Evolutionary conservation across 2,797 vertebrate genomes (phyloP), one percentile per base, ranked within the genome.

Genomic region (Pterois miles): DNA sequence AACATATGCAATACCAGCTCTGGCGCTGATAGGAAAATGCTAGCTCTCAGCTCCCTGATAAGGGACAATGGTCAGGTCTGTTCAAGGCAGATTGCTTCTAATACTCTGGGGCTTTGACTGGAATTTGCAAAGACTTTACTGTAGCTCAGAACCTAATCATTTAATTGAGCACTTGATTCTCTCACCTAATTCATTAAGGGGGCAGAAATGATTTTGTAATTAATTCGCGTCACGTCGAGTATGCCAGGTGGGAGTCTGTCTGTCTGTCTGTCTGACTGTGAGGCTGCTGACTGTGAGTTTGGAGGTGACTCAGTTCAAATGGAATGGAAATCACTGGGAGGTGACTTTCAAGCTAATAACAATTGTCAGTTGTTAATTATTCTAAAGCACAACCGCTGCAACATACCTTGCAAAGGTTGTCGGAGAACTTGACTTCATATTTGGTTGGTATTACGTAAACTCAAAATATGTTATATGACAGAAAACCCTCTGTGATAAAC

Each of bases 141-240:
- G 81, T 76, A 86, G 92, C 91, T 92, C 87, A 88, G 83, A 88
- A 83, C 79, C 88, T 94, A 94, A 95, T 95, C 93, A 93, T 94
- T 94, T 94, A 93, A 94, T 94, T 94, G 93, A 94, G 92, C 87
- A 91, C 91, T 94, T 91, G 90, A 94, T 94, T 93, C 90, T 87
- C 90, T 86, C 78, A 83, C 81, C 84, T 92, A 92, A 94, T 93
- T 95, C 87, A 94, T 93, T 92, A 93, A 89, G 80, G 85, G 90
- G 73, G 87, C 89, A 90, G 91, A 89, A 86, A 93, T 91, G 52
- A 90, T 92, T 91, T 82, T 59, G 85, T 92, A 92, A 93, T 93
- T 71, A 89, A 95, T 92, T 93, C 80, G 10, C 4, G 12, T 91
- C 91, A 91, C 89, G 86, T 88, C 13, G 76, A 70, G 73, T 53